phyloP scores from a whole-genome alignment of 1,140 invertebrate genomes.

The Zaprionus inermis region DNA sequence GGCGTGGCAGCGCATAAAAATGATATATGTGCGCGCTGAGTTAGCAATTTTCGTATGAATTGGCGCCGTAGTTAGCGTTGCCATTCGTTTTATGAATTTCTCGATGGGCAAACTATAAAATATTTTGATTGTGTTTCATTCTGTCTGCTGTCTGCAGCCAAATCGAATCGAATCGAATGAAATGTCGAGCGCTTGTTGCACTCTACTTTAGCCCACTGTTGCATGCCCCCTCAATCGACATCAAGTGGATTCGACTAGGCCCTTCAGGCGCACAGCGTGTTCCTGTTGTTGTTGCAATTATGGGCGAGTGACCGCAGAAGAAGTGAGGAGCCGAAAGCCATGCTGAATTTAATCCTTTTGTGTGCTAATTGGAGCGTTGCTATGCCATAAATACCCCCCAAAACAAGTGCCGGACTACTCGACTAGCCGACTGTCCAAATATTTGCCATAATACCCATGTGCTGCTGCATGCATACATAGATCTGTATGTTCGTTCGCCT shows the following conservation, averaged over 20 bases:
- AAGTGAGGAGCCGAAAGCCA: not conserved
- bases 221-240: constrained; percentile 43
- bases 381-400: constrained; percentile 61
- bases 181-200: constrained; percentile 68
- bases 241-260: constrained; percentile 47
- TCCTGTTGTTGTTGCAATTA: constrained; percentile 54
- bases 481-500: not conserved
- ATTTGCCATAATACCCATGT: constrained; percentile 52
- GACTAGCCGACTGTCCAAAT: constrained; percentile 24
- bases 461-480: not conserved
- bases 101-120: constrained; percentile 71
- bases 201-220: constrained; percentile 20
- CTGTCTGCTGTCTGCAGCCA: not conserved
- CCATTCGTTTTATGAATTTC: constrained; percentile 72
- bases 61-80: constrained; percentile 39
- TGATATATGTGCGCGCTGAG: constrained; percentile 80
- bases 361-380: constrained; percentile 78
- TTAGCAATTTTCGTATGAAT: constrained; percentile 81
- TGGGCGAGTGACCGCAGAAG: constrained; percentile 53
- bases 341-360: constrained; percentile 66
- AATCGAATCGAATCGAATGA: constrained; percentile 42
- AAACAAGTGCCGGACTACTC: not conserved
- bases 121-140: constrained; percentile 72
- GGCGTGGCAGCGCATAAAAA: constrained; percentile 82
- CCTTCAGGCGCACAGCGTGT: too few species aligned